A percentile compares a stretch with the other conserved stretches of the same genome.
Conservation (phyloP, 2,888 invertebrate species). For the Athripsodes cinereus region DNA sequence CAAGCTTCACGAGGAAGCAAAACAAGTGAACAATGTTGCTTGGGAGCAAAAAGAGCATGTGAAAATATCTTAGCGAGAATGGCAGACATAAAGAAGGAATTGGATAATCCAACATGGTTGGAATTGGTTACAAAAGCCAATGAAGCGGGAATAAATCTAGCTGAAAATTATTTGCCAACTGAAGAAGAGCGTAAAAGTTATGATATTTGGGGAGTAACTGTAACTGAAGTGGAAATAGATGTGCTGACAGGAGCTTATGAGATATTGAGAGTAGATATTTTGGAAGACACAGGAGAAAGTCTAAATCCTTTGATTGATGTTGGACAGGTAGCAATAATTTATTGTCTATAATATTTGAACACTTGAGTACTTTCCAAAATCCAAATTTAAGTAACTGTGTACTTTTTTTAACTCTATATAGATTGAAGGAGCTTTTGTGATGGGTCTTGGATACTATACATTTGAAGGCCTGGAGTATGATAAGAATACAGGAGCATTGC, state of each 20-base stretch:
- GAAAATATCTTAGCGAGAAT: conserved; percentile 43
- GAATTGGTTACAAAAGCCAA: conserved; percentile 47
- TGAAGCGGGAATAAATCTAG: conserved; percentile 48
- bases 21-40: conserved; percentile 62
- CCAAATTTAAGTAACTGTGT: no score
- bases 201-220: conserved; percentile 53
- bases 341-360: background rate
- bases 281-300: conserved; percentile 63
- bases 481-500: conserved; percentile 50
- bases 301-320: conserved; percentile 61
- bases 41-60: conserved; percentile 51
- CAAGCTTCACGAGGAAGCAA: conserved; percentile 63
- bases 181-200: conserved; percentile 36
- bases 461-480: conserved; percentile 59
- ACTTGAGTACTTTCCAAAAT: no score
- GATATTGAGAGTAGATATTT: conserved; percentile 53
- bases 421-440: conserved; percentile 51
- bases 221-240: conserved; percentile 64
- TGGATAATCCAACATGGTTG: conserved; percentile 46
- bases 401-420: background rate
- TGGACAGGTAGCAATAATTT: conserved; percentile 49
- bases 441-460: conserved; percentile 67
- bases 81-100: conserved; percentile 37
- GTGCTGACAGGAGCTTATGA: conserved; percentile 61
- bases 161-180: conserved; percentile 46